phyloP scores from a whole-genome alignment of 35 echinoderm and acorn worm species.

The Ophiothrix spiculata region DNA sequence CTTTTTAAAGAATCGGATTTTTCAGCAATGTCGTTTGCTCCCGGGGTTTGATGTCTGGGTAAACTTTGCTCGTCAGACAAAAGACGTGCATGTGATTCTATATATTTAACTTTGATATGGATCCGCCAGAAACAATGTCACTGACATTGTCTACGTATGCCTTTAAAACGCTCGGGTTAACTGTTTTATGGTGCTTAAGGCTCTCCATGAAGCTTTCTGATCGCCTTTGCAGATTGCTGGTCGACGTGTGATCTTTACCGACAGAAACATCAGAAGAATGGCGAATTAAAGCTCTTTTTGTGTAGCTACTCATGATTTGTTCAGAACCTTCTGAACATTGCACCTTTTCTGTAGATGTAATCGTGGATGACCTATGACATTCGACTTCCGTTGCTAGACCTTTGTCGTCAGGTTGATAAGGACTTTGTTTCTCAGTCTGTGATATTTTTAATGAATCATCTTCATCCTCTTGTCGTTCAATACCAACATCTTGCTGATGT shows the following conservation, averaged over 20 bases:
- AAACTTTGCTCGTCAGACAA: neutral
- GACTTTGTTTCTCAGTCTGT: neutral
- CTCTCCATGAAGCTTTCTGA: neutral
- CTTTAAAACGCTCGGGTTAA: neutral
- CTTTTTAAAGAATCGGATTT: too few species aligned
- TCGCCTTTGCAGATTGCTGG: too few species aligned
- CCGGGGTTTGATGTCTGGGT: neutral
- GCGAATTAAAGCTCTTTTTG: neutral
- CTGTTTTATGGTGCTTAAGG: neutral
- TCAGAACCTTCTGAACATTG: neutral
- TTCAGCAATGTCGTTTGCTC: neutral
- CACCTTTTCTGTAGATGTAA: neutral
- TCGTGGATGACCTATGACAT: neutral
- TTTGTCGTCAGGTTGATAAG: too few species aligned
- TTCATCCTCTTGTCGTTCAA: too few species aligned
- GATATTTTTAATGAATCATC: too few species aligned
- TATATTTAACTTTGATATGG: too few species aligned
- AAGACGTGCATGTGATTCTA: too few species aligned
- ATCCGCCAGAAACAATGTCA: neutral
- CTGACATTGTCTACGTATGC: neutral
- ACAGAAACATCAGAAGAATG: neutral
- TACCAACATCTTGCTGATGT: too few species aligned
- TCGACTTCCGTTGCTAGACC: too few species aligned
- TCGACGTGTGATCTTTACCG: neutral
- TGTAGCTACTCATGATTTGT: neutral